phyloP scores from a whole-genome alignment of 2,797 vertebrate species.

The Rallus crepitans region DNA sequence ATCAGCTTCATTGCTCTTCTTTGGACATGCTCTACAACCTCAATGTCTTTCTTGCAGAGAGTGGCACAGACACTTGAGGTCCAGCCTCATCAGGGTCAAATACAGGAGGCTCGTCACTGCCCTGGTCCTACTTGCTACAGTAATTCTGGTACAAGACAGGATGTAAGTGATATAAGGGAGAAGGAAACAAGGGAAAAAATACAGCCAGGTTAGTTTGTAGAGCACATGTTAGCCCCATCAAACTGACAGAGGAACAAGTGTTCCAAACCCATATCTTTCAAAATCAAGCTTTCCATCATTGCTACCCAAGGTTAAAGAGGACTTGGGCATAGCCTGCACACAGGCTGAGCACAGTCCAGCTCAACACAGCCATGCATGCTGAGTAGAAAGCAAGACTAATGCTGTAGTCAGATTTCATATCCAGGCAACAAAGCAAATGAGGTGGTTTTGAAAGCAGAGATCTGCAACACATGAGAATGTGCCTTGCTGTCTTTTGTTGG shows the following conservation, averaged over 20 bases:
- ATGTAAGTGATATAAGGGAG: background rate
- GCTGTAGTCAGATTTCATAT: background rate
- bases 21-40: too few relatives aligned
- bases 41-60: too few relatives aligned
- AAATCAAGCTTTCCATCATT: background rate
- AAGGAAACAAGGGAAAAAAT: background rate
- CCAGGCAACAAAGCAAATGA: background rate
- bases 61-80: too few relatives aligned
- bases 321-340: accelerated
- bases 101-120: too few relatives aligned
- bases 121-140: too few relatives aligned
- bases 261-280: background rate
- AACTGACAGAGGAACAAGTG: background rate
- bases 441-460: background rate
- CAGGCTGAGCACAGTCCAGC: accelerated
- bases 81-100: too few relatives aligned
- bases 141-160: too few relatives aligned
- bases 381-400: background rate
- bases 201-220: background rate
- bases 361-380: background rate
- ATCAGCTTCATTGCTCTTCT: too few relatives aligned
- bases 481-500: background rate
- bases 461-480: background rate
- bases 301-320: background rate
- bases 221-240: background rate